Base-by-base conservation (phyloP, 2,888 invertebrate species). In the Silvanus unidentatus region DNA sequence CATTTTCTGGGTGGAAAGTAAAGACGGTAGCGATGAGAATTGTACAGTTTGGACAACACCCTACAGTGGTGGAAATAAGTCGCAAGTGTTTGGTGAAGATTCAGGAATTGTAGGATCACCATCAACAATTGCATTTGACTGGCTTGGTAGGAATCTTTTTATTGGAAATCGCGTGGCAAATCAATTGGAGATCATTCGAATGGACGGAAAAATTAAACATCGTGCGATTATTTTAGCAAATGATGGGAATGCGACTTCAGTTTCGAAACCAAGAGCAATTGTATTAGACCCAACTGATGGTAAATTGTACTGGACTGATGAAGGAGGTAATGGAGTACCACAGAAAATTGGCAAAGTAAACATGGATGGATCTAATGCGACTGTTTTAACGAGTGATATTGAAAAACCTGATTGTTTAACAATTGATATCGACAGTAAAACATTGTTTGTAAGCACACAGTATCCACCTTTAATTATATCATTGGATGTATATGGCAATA, bases 221-320 rank as follows among this genome's bases (percentile, higher is more conserved):
- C 77, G 96, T 34, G 81, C 88, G 9, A 83, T 96, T 22, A 81
- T 99, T 15, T 73, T 98, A 48, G 87, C 88, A 0, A 97, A 97
- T 65, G 88, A 93, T 63, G 95, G 95, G 0, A 88, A 84, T 54
- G 81, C 77, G 45, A 80, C 81, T 0, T 93, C 93, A 0, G 90
- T 97, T 1, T 88, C 93, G 0, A 84, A 84, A 57, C 98, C 98
- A 0, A 86, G 82, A 58, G 81, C 89, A 0, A 80, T 99, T 48
- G 90, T 88, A 44, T 75, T 99, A 27, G 94, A 98, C 74, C 95
- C 98, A 0, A 80, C 81, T n/a, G 88, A 90, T 59, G 98, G 98
- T 76, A 86, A 88, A 73, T 72, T 96, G 16, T 99, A 92, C 73
- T 99, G 98, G 98, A 80, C 95, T 8, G 99, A 99, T 65, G 89